Evolutionary conservation across 2,797 vertebrate species (phyloP).

Genomic region (Anabacerthia variegaticeps): DNA sequence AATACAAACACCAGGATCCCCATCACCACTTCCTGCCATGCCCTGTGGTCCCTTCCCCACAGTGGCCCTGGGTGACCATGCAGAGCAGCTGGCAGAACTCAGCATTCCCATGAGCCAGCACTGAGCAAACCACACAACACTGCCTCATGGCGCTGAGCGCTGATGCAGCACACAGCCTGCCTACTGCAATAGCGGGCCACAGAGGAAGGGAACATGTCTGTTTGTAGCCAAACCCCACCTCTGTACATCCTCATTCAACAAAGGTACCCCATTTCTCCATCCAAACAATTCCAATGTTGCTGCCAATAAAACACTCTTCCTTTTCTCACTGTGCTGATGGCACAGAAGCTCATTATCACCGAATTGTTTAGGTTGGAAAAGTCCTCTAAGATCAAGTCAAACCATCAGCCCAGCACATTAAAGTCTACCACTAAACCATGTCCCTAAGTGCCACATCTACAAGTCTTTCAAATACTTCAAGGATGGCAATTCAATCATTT

Average conservation of each 20-base stretch:
- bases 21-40: not conserved
- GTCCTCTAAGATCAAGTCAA: not conserved
- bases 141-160: fast-evolving
- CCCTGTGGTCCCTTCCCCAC: fast-evolving
- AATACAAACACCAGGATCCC: not conserved
- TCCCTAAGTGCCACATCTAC: not conserved
- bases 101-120: fast-evolving
- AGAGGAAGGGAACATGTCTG: not conserved
- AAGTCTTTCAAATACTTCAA: not conserved
- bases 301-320: not conserved
- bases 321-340: not conserved
- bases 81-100: not conserved
- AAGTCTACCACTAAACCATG: not conserved
- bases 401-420: not conserved
- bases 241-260: not conserved
- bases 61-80: fast-evolving
- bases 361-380: not conserved
- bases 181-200: not conserved
- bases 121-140: not conserved
- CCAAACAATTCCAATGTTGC: not conserved
- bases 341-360: not conserved
- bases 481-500: not conserved
- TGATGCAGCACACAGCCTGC: not conserved
- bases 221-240: not conserved
- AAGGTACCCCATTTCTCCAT: not conserved